phyloP scores from a whole-genome alignment of 2,888 invertebrate genomes.

The Limnephilus rhombicus region DNA sequence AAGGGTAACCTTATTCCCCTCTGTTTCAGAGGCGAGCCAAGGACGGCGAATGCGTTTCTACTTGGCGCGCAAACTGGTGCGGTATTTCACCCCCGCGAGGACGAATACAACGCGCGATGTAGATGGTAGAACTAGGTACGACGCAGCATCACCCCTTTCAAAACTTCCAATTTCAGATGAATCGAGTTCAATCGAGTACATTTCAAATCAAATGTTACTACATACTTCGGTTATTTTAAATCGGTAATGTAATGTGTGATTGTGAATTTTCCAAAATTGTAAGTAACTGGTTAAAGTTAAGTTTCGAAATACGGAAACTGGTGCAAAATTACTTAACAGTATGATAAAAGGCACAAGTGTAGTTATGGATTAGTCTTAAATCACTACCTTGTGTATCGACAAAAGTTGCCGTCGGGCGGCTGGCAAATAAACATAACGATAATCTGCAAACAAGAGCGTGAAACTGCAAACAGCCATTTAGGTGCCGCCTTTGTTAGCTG shows the following conservation, averaged over 20 bases:
- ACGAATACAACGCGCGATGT: neutral
- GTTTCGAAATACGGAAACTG: too few relatives aligned
- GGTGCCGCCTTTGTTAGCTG: neutral
- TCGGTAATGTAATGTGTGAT: neutral
- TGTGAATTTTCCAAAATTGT: neutral
- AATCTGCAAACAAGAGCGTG: neutral
- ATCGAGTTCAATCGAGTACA: neutral
- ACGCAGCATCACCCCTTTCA: neutral
- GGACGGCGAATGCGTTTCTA: slow-evolving; percentile 72
- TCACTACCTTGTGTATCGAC: neutral
- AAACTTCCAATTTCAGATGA: neutral
- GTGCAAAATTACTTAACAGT: neutral
- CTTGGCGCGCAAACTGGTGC: slow-evolving; percentile 66
- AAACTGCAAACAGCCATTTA: neutral
- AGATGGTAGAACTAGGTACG: neutral
- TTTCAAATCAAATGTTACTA: neutral
- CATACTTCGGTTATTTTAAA: neutral
- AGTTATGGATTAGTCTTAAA: neutral
- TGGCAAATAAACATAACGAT: neutral
- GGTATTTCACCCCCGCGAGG: slow-evolving; percentile 70
- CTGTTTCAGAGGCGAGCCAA: slow-evolving; percentile 37
- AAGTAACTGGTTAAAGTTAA: too few relatives aligned
- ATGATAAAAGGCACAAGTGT: neutral
- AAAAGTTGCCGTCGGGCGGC: neutral
- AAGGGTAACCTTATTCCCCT: neutral